A percentile compares a stretch with the other conserved stretches of the same genome.
Conservation (phyloP, 2,113 vertebrate species). For the Peromyscus maniculatus region DNA sequence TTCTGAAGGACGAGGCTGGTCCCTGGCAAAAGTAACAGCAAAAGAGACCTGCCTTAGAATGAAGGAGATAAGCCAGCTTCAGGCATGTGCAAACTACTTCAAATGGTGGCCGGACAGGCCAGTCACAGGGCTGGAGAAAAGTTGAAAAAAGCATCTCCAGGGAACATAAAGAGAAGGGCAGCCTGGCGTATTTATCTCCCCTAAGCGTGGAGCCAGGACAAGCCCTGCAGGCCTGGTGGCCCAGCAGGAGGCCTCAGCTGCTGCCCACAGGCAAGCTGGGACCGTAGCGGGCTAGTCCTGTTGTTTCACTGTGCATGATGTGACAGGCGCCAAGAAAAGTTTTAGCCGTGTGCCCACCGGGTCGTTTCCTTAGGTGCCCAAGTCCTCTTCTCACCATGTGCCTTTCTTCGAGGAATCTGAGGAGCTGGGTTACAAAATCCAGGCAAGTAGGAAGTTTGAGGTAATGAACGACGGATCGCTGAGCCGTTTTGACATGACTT, state of each 20-base stretch:
- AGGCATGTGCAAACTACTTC: slow-evolving; percentile 43
- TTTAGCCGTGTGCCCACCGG: background rate
- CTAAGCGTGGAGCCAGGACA: background rate
- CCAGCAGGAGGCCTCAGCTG: background rate
- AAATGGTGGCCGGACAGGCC: slow-evolving; percentile 7
- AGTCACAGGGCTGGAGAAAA: slow-evolving; percentile 27
- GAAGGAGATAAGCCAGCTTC: slow-evolving; percentile 7
- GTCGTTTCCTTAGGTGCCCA: background rate
- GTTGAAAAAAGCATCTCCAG: slow-evolving; percentile 46
- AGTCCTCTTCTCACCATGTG: background rate
- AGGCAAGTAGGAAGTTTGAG: background rate
- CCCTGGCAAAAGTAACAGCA: background rate
- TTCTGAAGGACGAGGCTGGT: slow-evolving; percentile 49
- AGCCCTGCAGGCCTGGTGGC: background rate
- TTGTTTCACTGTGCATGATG: background rate
- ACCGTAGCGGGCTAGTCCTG: background rate
- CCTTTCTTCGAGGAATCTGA: background rate
- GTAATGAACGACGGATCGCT: background rate
- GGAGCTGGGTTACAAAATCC: background rate
- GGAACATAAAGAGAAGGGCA: background rate
- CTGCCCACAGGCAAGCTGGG: background rate
- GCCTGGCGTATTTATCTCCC: background rate
- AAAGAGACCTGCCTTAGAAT: background rate
- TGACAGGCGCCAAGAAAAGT: background rate
- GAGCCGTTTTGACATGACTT: background rate